phyloP scores from a whole-genome alignment of 2,113 vertebrate genomes.

The Oenanthe melanoleuca region DNA sequence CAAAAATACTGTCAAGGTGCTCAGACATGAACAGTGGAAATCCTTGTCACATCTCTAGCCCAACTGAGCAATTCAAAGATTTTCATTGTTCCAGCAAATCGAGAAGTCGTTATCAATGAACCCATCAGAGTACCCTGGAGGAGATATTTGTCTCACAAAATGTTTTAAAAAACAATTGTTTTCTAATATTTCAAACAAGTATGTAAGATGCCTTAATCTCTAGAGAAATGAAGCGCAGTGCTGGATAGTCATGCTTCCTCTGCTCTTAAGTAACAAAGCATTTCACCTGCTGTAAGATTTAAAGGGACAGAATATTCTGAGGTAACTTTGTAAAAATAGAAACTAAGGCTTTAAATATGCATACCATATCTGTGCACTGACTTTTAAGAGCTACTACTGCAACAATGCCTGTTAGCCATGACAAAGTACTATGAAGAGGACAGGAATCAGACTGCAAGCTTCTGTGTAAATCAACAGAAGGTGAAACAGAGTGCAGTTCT shows the following conservation, averaged over 20 bases:
- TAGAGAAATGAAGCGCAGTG: neutral
- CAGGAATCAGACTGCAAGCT: neutral
- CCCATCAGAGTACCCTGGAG: neutral
- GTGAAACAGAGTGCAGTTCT: neutral
- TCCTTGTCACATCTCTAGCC: conserved; percentile 39
- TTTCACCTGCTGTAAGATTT: neutral
- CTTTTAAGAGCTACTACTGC: neutral
- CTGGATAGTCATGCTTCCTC: neutral
- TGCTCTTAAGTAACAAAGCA: neutral
- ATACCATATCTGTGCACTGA: neutral
- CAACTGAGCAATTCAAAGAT: neutral
- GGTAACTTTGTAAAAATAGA: neutral
- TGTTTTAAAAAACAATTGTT: neutral
- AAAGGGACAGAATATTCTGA: neutral
- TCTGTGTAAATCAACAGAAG: neutral
- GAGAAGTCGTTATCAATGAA: neutral
- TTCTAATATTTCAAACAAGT: neutral
- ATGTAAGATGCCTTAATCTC: neutral
- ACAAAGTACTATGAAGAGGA: neutral
- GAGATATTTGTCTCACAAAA: neutral
- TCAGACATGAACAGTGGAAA: neutral
- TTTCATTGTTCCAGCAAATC: neutral
- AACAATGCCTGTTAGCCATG: neutral
- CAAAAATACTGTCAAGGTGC: neutral
- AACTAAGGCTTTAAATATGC: neutral